These are phyloP conservation scores for Aythya baeri DNA, from an alignment of 2,113 vertebrate species.

Conservation along the genomic window DNA sequence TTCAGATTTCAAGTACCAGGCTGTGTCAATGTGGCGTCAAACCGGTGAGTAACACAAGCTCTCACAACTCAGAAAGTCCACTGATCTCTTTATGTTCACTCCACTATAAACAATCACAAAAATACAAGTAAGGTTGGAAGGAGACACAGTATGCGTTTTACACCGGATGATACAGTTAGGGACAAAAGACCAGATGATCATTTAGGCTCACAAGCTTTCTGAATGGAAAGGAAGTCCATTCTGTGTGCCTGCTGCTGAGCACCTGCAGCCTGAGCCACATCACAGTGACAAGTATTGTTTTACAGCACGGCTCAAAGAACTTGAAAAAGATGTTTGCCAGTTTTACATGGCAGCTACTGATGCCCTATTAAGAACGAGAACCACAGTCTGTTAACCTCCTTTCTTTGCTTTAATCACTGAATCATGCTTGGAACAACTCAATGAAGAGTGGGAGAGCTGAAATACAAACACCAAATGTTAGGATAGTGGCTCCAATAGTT, in stretches of 20 bases:
- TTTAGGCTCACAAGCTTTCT: not conserved
- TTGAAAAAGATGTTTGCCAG: not conserved
- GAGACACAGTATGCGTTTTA: not conserved
- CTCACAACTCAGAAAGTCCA: not conserved
- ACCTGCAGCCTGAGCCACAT: not conserved
- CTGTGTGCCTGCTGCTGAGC: not conserved
- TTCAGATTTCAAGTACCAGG: not conserved
- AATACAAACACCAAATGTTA: not conserved
- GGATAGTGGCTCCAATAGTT: not conserved
- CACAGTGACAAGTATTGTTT: not conserved
- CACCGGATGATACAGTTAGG: not conserved
- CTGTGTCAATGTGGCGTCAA: not conserved
- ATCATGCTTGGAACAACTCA: not conserved
- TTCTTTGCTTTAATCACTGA: not conserved
- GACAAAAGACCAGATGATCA: not conserved
- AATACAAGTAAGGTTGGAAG: not conserved
- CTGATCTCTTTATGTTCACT: not conserved
- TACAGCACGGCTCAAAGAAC: not conserved
- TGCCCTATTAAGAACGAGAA: not conserved
- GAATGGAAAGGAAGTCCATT: not conserved
- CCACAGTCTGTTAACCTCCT: not conserved
- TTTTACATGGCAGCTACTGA: not conserved
- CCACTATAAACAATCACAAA: not conserved
- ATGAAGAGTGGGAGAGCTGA: not conserved
- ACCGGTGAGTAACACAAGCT: not conserved